Percentiles rank a stretch among this genome's conserved stretches.
Conservation (phyloP, 1,140 invertebrate species). For the Limonius californicus region DNA sequence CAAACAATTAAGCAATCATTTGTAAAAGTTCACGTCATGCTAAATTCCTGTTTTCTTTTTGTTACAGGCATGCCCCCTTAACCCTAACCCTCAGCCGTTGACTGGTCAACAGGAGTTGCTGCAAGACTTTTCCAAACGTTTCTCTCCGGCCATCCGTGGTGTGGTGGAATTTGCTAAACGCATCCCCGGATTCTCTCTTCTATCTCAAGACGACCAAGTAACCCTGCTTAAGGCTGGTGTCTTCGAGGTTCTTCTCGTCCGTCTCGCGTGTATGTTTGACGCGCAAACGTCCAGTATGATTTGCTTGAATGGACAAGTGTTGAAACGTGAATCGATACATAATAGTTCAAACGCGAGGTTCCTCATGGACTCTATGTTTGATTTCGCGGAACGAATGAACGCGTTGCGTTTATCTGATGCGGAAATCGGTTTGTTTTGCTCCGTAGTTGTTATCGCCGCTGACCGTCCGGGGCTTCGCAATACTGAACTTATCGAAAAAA, state of each 20-base stretch:
- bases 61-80: slow-evolving; percentile 89
- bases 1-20: too few relatives aligned
- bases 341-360: slow-evolving; percentile 88
- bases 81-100: slow-evolving; percentile 83
- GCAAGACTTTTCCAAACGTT: slow-evolving; percentile 88
- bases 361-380: slow-evolving; percentile 94
- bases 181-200: slow-evolving; percentile 91
- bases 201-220: slow-evolving; percentile 95
- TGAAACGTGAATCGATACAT: slow-evolving; percentile 85
- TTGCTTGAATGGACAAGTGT: slow-evolving; percentile 86
- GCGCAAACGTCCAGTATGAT: slow-evolving; percentile 86
- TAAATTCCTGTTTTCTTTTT: slow-evolving; percentile 44
- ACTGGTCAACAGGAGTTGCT: slow-evolving; percentile 72
- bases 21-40: background rate
- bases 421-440: slow-evolving; percentile 91
- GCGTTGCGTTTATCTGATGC: slow-evolving; percentile 84
- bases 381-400: slow-evolving; percentile 93
- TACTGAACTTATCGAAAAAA: slow-evolving; percentile 85
- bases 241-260: slow-evolving; percentile 89
- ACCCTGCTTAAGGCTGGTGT: slow-evolving; percentile 93
- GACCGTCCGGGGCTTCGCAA: slow-evolving; percentile 91
- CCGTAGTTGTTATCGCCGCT: slow-evolving; percentile 89
- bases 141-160: slow-evolving; percentile 92
- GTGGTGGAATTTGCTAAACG: slow-evolving; percentile 97
- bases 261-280: slow-evolving; percentile 92